Conservation (phyloP, 2,888 invertebrate genomes). For the Drosophila rubida region DNA sequence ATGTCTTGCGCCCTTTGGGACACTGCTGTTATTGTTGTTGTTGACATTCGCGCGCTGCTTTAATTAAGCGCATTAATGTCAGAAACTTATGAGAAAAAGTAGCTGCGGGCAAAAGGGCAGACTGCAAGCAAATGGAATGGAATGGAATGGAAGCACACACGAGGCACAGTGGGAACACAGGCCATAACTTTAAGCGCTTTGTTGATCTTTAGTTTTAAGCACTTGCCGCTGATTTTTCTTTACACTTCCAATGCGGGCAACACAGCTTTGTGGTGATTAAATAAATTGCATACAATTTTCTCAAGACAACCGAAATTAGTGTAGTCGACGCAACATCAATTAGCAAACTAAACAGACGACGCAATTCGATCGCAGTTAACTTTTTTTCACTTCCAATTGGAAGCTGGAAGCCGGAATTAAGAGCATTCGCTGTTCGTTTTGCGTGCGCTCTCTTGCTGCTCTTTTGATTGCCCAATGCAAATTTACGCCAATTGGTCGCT, state of each 20-base stretch:
- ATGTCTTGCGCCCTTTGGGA: neutral
- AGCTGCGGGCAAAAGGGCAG: conserved; percentile 14
- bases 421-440: conserved; percentile 36
- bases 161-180: conserved; percentile 39
- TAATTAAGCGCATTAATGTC: conserved; percentile 80
- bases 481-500: conserved; percentile 68
- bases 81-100: conserved; percentile 65
- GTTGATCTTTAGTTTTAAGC: conserved; percentile 72
- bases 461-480: conserved; percentile 66
- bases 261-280: neutral
- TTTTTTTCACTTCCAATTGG: neutral
- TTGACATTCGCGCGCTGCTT: conserved; percentile 67
- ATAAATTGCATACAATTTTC: neutral
- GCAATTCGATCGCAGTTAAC: no score
- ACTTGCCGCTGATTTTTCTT: conserved; percentile 33
- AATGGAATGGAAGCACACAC: conserved; percentile 22
- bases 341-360: neutral
- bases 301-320: neutral
- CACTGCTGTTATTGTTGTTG: conserved; percentile 40
- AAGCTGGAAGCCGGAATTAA: neutral
- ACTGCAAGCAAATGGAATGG: conserved; percentile 12
- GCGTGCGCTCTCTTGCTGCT: conserved; percentile 11
- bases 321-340: neutral
- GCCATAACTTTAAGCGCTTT: conserved; percentile 70
- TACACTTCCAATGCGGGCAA: conserved; percentile 13